A percentile compares a stretch with the other conserved stretches of the same genome.
phyloP scores from a whole-genome alignment of 2,888 invertebrate genomes.

The Cephonodes hylas region DNA sequence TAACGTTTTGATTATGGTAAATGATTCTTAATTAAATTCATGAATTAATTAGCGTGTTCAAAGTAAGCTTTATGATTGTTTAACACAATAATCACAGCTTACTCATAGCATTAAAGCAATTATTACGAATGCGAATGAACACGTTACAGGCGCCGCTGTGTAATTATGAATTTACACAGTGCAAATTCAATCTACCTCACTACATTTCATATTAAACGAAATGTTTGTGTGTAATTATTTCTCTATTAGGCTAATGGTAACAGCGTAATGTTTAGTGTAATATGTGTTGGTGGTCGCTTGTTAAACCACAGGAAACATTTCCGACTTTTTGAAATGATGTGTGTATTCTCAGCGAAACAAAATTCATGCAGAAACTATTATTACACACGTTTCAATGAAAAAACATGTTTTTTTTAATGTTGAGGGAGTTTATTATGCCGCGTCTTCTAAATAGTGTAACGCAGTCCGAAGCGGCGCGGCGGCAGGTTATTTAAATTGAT shows the following conservation, averaged over 20 bases:
- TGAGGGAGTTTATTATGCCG: no score
- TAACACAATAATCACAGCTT: neutral
- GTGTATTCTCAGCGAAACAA: no score
- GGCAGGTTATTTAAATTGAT: no score
- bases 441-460: no score
- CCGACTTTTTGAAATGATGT: no score
- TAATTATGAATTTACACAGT: neutral
- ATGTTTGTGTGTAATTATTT: neutral
- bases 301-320: no score
- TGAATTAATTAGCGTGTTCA: neutral
- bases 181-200: neutral
- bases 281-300: no score
- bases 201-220: neutral
- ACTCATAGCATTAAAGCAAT: neutral
- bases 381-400: no score
- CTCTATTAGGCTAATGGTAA: neutral
- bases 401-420: no score
- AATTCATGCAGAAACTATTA: no score
- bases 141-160: neutral
- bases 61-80: neutral
- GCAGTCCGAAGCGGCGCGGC: no score
- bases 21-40: neutral
- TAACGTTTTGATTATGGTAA: neutral
- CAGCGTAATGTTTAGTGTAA: neutral
- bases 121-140: neutral